phyloP scores from a whole-genome alignment of 1,140 invertebrate genomes.

The Drosophila murphyi region DNA sequence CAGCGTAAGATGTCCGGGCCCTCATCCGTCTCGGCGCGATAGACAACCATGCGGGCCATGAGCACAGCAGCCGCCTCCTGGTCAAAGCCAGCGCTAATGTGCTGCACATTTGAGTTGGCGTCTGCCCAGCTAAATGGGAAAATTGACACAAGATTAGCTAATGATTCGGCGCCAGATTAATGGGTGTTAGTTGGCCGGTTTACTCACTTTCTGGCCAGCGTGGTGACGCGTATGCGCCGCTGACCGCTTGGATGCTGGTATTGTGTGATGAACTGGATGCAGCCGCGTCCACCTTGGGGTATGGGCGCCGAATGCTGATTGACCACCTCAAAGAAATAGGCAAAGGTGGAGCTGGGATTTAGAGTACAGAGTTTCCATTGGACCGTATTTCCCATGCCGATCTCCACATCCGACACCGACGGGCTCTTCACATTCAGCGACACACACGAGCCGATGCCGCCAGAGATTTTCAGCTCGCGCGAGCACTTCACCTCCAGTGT shows the following conservation, averaged over 20 bases:
- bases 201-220: constrained; percentile 95
- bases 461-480: constrained; percentile 93
- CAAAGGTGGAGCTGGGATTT: constrained; percentile 95
- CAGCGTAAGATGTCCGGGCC: constrained; percentile 98
- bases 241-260: constrained; percentile 99
- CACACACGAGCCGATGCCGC: constrained; percentile 98
- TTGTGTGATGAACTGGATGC: constrained; percentile 99
- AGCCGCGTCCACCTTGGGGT: constrained; percentile 97
- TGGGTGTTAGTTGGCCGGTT: background rate
- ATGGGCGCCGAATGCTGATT: constrained; percentile 98
- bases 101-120: constrained; percentile 91
- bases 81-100: constrained; percentile 97
- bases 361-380: constrained; percentile 99
- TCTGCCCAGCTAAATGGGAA: constrained; percentile 90
- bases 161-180: background rate
- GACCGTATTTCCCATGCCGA: constrained; percentile 98
- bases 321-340: constrained; percentile 98
- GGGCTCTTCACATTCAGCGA: constrained; percentile 95
- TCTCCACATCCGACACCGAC: constrained; percentile 97
- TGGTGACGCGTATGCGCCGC: constrained; percentile 97
- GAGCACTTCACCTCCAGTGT: constrained; percentile 98
- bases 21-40: constrained; percentile 97
- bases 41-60: constrained; percentile 98
- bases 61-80: constrained; percentile 98
- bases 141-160: background rate